Evolutionary conservation across 2,888 invertebrate species (phyloP).

Genomic region (Calameuta filiformis): DNA sequence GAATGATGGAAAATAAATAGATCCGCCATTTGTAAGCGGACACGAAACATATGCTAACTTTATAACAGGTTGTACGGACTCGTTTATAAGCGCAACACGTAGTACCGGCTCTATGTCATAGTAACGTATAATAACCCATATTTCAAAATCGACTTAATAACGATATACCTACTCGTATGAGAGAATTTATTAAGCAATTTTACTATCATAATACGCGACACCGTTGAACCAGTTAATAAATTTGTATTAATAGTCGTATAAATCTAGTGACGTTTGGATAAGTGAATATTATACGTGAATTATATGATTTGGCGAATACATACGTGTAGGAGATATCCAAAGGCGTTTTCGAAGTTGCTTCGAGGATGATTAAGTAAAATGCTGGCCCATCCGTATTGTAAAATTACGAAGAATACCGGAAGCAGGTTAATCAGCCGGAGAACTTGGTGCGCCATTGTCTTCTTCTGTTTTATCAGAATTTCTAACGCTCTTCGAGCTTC

Average conservation of each 20-base stretch:
- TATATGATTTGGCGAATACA: neutral
- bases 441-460: conserved; percentile 14
- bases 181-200: neutral
- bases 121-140: neutral
- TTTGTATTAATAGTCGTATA: neutral
- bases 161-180: neutral
- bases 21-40: conserved; percentile 17
- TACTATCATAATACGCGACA: neutral
- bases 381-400: neutral
- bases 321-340: neutral
- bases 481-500: conserved; percentile 15
- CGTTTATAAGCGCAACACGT: neutral
- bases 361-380: neutral
- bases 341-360: neutral
- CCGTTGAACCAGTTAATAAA: neutral
- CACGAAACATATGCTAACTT: neutral
- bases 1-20: conserved; percentile 29
- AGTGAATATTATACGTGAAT: neutral
- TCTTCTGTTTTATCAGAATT: conserved; percentile 8
- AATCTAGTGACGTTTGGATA: neutral
- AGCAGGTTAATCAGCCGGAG: conserved; percentile 15
- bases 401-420: conserved; percentile 6
- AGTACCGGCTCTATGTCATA: neutral
- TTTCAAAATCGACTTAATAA: neutral
- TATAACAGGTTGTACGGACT: conserved; percentile 7